phyloP scores from a whole-genome alignment of 2,113 vertebrate genomes.

The Plectropomus leopardus region DNA sequence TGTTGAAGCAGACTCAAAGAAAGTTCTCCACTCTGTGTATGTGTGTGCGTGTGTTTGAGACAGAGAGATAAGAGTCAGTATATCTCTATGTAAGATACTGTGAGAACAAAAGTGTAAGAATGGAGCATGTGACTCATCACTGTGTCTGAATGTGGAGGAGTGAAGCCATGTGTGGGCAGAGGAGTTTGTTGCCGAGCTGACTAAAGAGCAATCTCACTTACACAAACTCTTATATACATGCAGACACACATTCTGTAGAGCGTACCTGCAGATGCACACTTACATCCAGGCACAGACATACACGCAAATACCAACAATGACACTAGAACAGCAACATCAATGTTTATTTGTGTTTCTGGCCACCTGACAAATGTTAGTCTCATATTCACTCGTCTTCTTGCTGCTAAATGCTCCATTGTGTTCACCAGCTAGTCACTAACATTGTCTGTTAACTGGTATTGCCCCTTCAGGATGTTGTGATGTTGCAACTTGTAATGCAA shows the following conservation, averaged over 20 bases:
- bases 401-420: neutral
- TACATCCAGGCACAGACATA: neutral
- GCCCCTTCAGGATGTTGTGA: too few relatives aligned
- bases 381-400: neutral
- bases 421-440: too few relatives aligned
- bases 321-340: neutral
- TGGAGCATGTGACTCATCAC: constrained; percentile 85
- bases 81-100: constrained; percentile 74
- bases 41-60: constrained; percentile 35
- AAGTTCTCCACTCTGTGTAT: constrained; percentile 5
- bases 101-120: constrained; percentile 84
- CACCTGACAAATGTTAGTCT: neutral
- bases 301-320: neutral
- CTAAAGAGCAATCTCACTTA: constrained; percentile 73
- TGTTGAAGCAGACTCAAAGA: constrained; percentile 13
- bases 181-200: constrained; percentile 76
- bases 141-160: constrained; percentile 81
- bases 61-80: constrained; percentile 62
- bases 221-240: constrained; percentile 57
- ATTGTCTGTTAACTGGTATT: too few relatives aligned
- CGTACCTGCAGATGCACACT: constrained; percentile 13
- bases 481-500: too few relatives aligned
- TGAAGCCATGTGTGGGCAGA: constrained; percentile 79
- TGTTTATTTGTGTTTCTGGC: neutral
- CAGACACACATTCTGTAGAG: constrained; percentile 10